phyloP scores from a whole-genome alignment of 2,888 invertebrate species.

The Dasysyrphus albostriatus region DNA sequence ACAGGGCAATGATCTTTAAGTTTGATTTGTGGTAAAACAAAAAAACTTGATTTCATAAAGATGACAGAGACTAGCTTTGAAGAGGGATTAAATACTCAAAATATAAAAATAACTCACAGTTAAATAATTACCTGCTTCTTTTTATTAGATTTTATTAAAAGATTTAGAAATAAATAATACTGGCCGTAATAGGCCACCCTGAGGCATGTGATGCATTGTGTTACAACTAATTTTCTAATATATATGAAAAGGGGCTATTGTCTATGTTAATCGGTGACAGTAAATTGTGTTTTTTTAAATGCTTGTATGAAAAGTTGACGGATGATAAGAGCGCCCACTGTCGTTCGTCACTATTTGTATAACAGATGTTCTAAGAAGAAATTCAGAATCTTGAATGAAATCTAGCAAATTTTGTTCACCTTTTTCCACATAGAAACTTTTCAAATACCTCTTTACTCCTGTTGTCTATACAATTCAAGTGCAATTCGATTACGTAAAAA shows the following conservation, averaged over 20 bases:
- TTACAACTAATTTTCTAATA: not conserved
- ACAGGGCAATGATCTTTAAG: conserved; percentile 17
- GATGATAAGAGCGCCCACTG: not conserved
- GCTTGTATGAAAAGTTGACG: not conserved
- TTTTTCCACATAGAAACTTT: no score
- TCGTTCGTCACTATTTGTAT: not conserved
- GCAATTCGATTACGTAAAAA: conserved; percentile 32
- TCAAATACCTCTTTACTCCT: no score
- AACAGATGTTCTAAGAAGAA: not conserved
- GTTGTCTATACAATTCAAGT: conserved; percentile 26
- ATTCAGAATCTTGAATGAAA: no score
- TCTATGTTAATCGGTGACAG: not conserved
- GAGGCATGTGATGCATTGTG: not conserved
- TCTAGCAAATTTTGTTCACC: no score
- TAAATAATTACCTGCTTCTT: not conserved
- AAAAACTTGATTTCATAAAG: not conserved
- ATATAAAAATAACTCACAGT: not conserved
- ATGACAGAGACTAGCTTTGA: not conserved
- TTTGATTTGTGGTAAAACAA: conserved; percentile 5
- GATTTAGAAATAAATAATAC: not conserved
- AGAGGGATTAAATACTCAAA: not conserved
- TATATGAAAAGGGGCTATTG: not conserved
- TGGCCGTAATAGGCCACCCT: not conserved
- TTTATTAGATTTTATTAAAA: not conserved
- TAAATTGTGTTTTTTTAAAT: not conserved